Evolutionary conservation across 2,113 vertebrate genomes (phyloP).

Genomic region (Calidris pygmaea): DNA sequence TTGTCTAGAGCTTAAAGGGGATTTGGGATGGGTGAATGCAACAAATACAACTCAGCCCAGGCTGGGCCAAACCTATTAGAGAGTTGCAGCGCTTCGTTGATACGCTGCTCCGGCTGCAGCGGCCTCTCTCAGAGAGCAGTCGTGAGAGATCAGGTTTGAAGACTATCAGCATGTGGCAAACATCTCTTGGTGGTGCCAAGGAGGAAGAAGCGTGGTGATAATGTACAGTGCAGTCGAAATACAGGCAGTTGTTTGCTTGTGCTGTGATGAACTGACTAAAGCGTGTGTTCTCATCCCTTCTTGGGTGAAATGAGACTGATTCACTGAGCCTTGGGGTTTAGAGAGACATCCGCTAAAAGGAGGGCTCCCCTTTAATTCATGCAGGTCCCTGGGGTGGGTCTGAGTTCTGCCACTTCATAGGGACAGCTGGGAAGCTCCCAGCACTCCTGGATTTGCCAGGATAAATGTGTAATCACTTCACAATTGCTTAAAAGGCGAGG

Average conservation of each 20-base stretch:
- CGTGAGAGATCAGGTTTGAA: not conserved
- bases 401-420: not conserved
- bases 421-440: not conserved
- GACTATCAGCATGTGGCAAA: not conserved
- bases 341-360: not conserved
- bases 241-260: not conserved
- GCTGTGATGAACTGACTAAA: not conserved
- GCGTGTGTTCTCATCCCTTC: not conserved
- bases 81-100: not conserved
- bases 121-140: not conserved
- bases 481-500: not conserved
- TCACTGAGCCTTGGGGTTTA: not conserved
- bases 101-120: not conserved
- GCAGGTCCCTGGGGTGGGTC: not conserved
- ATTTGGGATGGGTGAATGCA: slow-evolving; percentile 27
- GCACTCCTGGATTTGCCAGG: not conserved
- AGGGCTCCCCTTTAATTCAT: not conserved
- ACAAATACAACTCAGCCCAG: not conserved
- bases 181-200: not conserved
- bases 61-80: not conserved
- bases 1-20: slow-evolving; percentile 54
- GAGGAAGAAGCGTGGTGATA: not conserved
- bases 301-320: not conserved
- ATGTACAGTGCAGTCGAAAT: not conserved
- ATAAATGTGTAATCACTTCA: not conserved